Percentiles rank a stretch among this genome's conserved stretches.
These are phyloP conservation scores for Lymantria dispar DNA, from an alignment of 2,888 invertebrate species.

Conservation along the genomic window DNA sequence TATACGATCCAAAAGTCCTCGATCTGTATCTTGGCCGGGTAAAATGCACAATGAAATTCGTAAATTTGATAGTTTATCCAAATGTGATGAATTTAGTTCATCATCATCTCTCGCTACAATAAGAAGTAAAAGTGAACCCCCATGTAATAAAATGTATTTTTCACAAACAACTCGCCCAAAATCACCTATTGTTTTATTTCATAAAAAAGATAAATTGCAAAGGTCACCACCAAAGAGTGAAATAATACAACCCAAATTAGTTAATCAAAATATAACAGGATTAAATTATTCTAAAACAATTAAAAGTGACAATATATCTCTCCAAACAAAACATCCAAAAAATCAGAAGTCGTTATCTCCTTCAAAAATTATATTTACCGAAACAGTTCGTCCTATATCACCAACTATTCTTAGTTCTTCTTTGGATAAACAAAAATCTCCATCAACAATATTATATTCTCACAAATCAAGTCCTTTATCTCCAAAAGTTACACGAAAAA, in stretches of 20 bases:
- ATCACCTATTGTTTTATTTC: slow-evolving; percentile 67
- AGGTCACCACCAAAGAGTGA: slow-evolving; percentile 4
- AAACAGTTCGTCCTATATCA: slow-evolving; percentile 66
- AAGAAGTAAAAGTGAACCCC: slow-evolving; percentile 85
- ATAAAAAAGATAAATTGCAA: slow-evolving; percentile 49
- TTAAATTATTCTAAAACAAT: slow-evolving; percentile 62
- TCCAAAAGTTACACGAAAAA: slow-evolving; percentile 56
- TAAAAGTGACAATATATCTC: slow-evolving; percentile 29
- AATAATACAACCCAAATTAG: too few relatives aligned
- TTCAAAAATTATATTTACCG: slow-evolving; percentile 58
- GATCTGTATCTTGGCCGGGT: slow-evolving; percentile 83
- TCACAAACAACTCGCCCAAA: slow-evolving; percentile 75
- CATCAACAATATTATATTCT: slow-evolving; percentile 60
- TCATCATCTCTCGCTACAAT: slow-evolving; percentile 74
- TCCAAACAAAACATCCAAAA: slow-evolving; percentile 26
- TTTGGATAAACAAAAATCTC: slow-evolving; percentile 34
- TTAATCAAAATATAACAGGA: slow-evolving; percentile 27
- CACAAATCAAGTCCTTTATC: slow-evolving; percentile 70
- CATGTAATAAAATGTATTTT: slow-evolving; percentile 76
- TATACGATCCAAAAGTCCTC: slow-evolving; percentile 78
- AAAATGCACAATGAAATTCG: slow-evolving; percentile 76
- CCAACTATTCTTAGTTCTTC: slow-evolving; percentile 45
- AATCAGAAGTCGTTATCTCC: slow-evolving; percentile 47
- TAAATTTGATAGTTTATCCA: slow-evolving; percentile 74
- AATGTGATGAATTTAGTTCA: slow-evolving; percentile 68